Conservation (phyloP, 1,140 invertebrate genomes). For the Penaeus vannamei region DNA sequence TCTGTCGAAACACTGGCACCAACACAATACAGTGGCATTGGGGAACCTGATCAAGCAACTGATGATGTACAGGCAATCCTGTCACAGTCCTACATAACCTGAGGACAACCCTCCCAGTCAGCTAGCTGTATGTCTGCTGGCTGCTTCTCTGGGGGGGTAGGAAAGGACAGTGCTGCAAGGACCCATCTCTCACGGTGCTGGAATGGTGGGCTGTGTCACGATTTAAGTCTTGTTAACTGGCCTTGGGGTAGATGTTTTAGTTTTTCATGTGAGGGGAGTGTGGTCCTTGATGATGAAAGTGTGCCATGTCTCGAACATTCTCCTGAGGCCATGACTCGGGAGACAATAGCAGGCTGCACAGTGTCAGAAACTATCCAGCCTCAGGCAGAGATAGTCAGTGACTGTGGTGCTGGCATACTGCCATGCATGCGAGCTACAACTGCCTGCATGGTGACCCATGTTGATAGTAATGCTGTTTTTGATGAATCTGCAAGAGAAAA, state of each 20-base stretch:
- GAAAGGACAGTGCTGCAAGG: neutral
- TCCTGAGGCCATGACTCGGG: constrained; percentile 13
- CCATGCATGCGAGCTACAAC: constrained; percentile 19
- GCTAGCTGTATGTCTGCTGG: constrained; percentile 45
- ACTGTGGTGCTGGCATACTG: constrained; percentile 10
- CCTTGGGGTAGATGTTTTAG: constrained; percentile 42
- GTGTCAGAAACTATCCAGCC: constrained; percentile 24
- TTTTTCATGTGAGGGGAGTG: constrained; percentile 56
- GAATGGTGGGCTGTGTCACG: constrained; percentile 21
- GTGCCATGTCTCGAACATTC: constrained; percentile 44
- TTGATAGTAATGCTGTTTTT: neutral
- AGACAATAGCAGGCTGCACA: neutral
- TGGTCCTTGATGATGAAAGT: constrained; percentile 55
- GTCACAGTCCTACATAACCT: constrained; percentile 55
- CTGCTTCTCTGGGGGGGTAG: constrained; percentile 51
- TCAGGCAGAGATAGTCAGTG: neutral
- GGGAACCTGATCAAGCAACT: constrained; percentile 48
- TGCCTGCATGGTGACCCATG: neutral
- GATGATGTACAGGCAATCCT: constrained; percentile 61
- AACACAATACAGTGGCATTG: constrained; percentile 57
- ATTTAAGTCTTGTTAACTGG: constrained; percentile 36
- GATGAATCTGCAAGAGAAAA: constrained; percentile 17
- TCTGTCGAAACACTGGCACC: constrained; percentile 59
- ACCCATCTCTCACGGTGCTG: neutral
- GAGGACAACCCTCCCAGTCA: constrained; percentile 60